Percentiles rank a stretch among this genome's conserved stretches.
Conservation (phyloP, 2,888 invertebrate genomes). For the Ariolimax columbianus region DNA sequence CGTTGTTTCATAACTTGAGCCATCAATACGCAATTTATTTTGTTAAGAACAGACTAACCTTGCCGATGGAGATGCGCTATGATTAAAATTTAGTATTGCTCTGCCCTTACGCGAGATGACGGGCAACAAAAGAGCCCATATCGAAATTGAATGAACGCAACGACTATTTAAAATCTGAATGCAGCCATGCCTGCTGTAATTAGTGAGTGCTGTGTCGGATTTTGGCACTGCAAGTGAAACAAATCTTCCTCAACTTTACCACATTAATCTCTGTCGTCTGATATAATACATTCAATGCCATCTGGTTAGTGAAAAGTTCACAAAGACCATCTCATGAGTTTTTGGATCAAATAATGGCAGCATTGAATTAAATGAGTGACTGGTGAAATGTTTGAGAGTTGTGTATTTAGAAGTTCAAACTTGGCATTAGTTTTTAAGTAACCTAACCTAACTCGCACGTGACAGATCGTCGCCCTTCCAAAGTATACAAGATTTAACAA, state of each 20-base stretch:
- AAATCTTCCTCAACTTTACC: conserved; percentile 15
- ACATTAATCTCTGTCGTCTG: conserved; percentile 25
- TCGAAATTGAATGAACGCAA: conserved; percentile 33
- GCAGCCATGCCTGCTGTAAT: conserved; percentile 29
- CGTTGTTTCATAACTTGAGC: conserved; percentile 37
- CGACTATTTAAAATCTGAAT: conserved; percentile 20
- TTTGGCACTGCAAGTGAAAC: conserved; percentile 1
- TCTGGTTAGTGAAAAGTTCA: conserved; percentile 17
- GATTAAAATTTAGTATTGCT: conserved; percentile 35
- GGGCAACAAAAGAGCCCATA: conserved; percentile 19
- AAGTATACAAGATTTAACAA: too few relatives aligned
- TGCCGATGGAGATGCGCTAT: conserved; percentile 29
- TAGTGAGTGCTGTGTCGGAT: conserved; percentile 17
- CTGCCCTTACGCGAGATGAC: conserved; percentile 3
- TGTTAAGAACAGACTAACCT: conserved; percentile 28
- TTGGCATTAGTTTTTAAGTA: too few relatives aligned
- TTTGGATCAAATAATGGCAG: not conserved
- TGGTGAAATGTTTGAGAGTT: not conserved
- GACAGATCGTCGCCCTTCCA: too few relatives aligned
- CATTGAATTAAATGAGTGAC: not conserved
- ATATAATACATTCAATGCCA: conserved; percentile 20
- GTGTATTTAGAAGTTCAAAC: not conserved
- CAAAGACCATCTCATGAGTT: not conserved
- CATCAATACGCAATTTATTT: conserved; percentile 39
- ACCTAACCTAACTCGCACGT: too few relatives aligned